Base-by-base conservation (phyloP, 2,797 vertebrate genomes). In the Myiotriccus ornatus region DNA sequence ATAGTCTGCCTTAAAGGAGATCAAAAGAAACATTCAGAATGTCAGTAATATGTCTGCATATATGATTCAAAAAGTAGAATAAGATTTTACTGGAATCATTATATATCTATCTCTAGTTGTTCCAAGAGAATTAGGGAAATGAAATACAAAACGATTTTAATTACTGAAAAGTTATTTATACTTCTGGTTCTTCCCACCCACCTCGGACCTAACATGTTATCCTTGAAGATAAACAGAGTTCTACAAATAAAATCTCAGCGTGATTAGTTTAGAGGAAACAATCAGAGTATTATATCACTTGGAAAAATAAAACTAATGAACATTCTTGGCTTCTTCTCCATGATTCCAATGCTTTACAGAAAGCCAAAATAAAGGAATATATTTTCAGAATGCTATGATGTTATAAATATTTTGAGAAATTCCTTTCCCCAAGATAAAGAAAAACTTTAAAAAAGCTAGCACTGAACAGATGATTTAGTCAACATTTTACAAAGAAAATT, bases 1-100 rank as follows among this genome's bases (percentile, higher is more conserved):
- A 70, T 99, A 99, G 96, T 99, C 99, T 18, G 99, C 99, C 99
- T 99, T 98, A 41, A 92, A 91, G 76, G 39, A 91, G 35, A 97
- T 71, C 20, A 87, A 95, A 97, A 95, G 90, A 95, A 92, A 95
- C 83, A 82, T 94, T 57, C 50, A 68, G 53, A 75, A 94, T 43
- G 55, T 90, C 73, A 95, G 80, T 37, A 62, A 76, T 22, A 39
- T 3, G 4, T 75, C 65, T n/a, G 30, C 32, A 56, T 7, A 79
- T 15, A 64, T 0, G n/a, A 70, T 47, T 88, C 39, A 67, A 85
- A n/a, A 76, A 78, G n/a, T 8, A 90, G 28, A 93, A 94, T 7
- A 47, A 75, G 15, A 39, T 84, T 89, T 77, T 77, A 85, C 32
- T 44, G 46, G 32, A 74, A 76, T 46, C 14, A 11, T 47, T 37